Conservation (phyloP, 2,888 invertebrate species). For the Gari tellinella region DNA sequence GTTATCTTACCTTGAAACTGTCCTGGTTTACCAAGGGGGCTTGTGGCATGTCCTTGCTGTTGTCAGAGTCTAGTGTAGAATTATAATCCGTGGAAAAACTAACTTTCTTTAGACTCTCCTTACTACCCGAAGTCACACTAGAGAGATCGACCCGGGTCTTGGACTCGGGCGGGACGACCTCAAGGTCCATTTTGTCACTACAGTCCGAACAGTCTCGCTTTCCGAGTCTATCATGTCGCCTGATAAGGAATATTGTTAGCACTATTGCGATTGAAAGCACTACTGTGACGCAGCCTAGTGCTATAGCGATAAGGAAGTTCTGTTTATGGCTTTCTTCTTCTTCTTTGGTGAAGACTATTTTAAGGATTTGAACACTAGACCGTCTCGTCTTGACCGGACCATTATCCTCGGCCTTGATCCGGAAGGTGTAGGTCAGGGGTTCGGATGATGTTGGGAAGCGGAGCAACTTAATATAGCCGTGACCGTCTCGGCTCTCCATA, state of each 20-base stretch:
- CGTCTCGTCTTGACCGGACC: constrained; percentile 25
- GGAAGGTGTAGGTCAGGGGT: constrained; percentile 27
- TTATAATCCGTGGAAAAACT: constrained; percentile 52
- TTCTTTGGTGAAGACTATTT: constrained; percentile 35
- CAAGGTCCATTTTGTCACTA: constrained; percentile 34
- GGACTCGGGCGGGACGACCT: constrained; percentile 39
- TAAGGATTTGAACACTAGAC: constrained; percentile 29
- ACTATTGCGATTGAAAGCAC: constrained; percentile 56
- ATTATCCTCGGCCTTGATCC: constrained; percentile 37
- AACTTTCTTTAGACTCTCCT: constrained; percentile 59
- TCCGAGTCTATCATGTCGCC: constrained; percentile 43
- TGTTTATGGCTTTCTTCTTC: constrained; percentile 25
- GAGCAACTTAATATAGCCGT: constrained; percentile 39
- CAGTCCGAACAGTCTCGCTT: constrained; percentile 24
- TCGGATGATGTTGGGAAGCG: constrained; percentile 37
- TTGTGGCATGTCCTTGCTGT: constrained; percentile 39
- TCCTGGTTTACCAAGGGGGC: constrained; percentile 43
- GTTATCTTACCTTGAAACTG: constrained; percentile 38
- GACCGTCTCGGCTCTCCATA: constrained; percentile 44
- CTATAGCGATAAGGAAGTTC: constrained; percentile 58
- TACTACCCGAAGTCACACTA: constrained; percentile 38
- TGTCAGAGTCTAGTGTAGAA: constrained; percentile 44
- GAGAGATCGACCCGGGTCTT: constrained; percentile 28
- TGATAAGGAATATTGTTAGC: constrained; percentile 51
- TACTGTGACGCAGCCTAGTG: constrained; percentile 55